phyloP scores from a whole-genome alignment of 2,888 invertebrate genomes.

The Macaria liturata region DNA sequence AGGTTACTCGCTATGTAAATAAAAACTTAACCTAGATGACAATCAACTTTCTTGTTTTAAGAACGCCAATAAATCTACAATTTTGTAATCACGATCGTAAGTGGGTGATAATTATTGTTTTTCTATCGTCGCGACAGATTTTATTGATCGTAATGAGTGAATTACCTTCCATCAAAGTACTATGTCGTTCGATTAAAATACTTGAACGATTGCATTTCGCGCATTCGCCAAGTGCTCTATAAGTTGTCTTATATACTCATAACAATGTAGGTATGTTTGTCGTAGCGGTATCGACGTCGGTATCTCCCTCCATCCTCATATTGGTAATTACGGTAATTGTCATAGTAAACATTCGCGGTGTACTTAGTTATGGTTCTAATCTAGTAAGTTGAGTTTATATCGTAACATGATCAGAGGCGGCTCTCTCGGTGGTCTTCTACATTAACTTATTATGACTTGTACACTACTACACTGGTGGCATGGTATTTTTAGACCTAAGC shows the following conservation, averaged over 20 bases:
- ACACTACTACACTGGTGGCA: no score
- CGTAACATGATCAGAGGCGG: background rate
- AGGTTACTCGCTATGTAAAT: no score
- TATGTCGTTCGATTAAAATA: conserved; percentile 21
- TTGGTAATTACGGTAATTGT: conserved; percentile 35
- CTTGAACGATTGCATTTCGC: background rate
- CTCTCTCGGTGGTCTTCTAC: conserved; percentile 12
- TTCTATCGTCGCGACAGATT: conserved; percentile 2
- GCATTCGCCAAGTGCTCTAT: conserved; percentile 4
- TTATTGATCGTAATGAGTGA: conserved; percentile 3
- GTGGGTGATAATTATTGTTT: background rate
- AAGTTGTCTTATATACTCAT: background rate
- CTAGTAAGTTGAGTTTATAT: conserved; percentile 7
- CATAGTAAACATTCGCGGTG: conserved; percentile 25
- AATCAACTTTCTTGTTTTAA: no score
- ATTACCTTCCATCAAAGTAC: conserved; percentile 1
- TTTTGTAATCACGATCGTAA: no score
- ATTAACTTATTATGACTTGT: no score
- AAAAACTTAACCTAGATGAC: no score
- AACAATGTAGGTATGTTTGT: background rate
- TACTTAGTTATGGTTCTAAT: conserved; percentile 10
- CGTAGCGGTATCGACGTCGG: conserved; percentile 25
- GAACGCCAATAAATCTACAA: no score
- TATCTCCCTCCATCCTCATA: conserved; percentile 23
- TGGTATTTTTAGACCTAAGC: no score